Evolutionary conservation across 2,888 invertebrate species (phyloP), one percentile per base, ranked within the genome.

Genomic region (Axea sp.): DNA sequence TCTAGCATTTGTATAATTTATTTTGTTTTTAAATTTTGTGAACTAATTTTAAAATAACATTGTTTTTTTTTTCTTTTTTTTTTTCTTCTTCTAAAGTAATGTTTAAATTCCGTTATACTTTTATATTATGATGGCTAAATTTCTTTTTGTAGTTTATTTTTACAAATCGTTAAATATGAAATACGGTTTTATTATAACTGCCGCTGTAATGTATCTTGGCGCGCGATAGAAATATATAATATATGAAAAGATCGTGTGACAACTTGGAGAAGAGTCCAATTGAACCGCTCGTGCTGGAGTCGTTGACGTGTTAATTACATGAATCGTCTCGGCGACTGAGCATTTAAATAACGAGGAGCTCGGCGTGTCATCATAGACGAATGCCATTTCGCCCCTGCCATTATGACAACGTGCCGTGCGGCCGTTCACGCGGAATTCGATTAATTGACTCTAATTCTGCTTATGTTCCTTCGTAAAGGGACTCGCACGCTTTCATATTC

Each of bases 251-350:
- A 62, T 69, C 69, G 55, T 62, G 53, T 69, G 62, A 60, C 62
- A 47, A 62, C 30, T 41, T 30, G 19, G 30, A 60, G 53, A 53
- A 69, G 15, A 28, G 28, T 62, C 8, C 53, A 62, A 53, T 69
- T 62, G 69, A 60, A 39, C 15, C 39, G 67, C 60, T 60, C 53
- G 60, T 43, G 69, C 60, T 53, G 35, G 15, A 45, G 45, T 45
- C 37, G 60, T 60, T 69, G 69, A 69, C 69, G 69, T 53, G 69
- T 69, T 69, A 69, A 69, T 60, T 69, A 69, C 53, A 69, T 60
- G 69, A 51, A 45, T 45, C 69, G 60, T 37, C 69, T 68, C 59
- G 37, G 45, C 60, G 49, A 60, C 37, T 45, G 60, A 26, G 22
- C 45, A 28, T 69, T 60, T 69, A 69, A 69, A 69, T 69, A 60